phyloP scores from a whole-genome alignment of 2,113 vertebrate genomes.

The Zapornia atra region DNA sequence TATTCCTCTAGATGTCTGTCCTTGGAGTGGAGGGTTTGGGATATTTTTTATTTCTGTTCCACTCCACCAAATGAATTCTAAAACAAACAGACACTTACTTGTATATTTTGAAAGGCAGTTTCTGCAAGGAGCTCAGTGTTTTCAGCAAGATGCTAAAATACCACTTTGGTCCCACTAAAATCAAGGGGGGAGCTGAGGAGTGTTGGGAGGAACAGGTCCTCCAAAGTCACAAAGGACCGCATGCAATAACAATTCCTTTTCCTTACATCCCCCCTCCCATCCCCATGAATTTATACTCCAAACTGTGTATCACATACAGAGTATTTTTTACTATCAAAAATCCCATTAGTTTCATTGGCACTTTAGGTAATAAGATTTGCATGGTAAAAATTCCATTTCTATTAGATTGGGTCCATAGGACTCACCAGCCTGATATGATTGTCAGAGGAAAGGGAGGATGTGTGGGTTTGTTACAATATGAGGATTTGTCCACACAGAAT shows the following conservation, averaged over 20 bases:
- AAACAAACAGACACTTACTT: neutral
- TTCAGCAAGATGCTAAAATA: neutral
- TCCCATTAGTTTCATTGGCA: constrained; percentile 63
- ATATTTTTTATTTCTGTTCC: neutral
- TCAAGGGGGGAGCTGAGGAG: neutral
- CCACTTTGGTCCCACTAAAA: neutral
- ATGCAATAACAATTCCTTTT: constrained; percentile 15
- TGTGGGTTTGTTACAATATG: constrained; percentile 67
- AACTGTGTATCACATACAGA: constrained; percentile 53
- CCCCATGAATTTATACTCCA: constrained; percentile 57
- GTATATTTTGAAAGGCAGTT: neutral
- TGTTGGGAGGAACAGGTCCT: neutral
- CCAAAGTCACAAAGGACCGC: constrained; percentile 21
- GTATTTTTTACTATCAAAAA: constrained; percentile 63
- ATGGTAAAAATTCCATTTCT: constrained; percentile 77
- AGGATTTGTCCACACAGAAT: constrained; percentile 71
- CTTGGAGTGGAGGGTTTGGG: neutral
- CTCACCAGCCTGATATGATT: constrained; percentile 71
- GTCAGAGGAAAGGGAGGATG: constrained; percentile 65
- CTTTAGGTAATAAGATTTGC: constrained; percentile 77
- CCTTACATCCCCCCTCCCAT: neutral
- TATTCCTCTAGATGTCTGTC: neutral
- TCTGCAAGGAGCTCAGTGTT: neutral
- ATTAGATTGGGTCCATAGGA: constrained; percentile 73
- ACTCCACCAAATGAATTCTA: neutral